Evolutionary conservation across 1,140 invertebrate species (phyloP), one percentile per base, ranked within the genome.

Genomic region (Cherax quadricarinatus): DNA sequence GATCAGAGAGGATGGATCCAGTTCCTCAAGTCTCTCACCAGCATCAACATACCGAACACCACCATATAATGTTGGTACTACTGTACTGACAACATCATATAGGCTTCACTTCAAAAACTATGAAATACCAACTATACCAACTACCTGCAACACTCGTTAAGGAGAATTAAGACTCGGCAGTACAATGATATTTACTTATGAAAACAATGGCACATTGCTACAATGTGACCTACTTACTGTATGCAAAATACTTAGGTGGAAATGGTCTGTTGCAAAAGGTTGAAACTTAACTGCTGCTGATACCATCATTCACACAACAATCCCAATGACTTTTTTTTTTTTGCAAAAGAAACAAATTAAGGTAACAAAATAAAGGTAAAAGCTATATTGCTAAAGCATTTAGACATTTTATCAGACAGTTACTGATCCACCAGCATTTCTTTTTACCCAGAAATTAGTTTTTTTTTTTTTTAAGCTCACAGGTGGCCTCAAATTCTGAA

Each of bases 181-280:
- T 88, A 88, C 86, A 88, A 88, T 88, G 86, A 88, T 88, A 88
- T 88, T 88, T 88, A 88, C 86, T 88, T 88, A 88, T 80, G 75
- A 88, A 88, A 88, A 88, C 86, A 80, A 88, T 80, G 86, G 86
- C 86, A 78, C 86, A 87, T 87, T 87, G 86, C 86, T 87, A 87
- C 86, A 87, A 87, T 87, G 86, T 87, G 75, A 80, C 86, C 86
- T 80, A 88, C 86, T 88, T 87, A 84, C 53, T 85, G 83, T 85
- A 88, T 88, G 86, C 78, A 88, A 88, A 88, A 88, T 85, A 85
- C 60, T 66, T 80, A 53, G 30, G 75, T 80, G 86, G 78, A 70
- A 88, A 88, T 88, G 86, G 49, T 80, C 75, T 79, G 86, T 88
- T 88, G 86, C 57, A 88, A 88, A 88, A 85, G 83, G 83, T 30